Percentiles rank a stretch among this genome's conserved stretches.
phyloP scores from a whole-genome alignment of 1,140 invertebrate genomes.

The Neodiprion fabricii region DNA sequence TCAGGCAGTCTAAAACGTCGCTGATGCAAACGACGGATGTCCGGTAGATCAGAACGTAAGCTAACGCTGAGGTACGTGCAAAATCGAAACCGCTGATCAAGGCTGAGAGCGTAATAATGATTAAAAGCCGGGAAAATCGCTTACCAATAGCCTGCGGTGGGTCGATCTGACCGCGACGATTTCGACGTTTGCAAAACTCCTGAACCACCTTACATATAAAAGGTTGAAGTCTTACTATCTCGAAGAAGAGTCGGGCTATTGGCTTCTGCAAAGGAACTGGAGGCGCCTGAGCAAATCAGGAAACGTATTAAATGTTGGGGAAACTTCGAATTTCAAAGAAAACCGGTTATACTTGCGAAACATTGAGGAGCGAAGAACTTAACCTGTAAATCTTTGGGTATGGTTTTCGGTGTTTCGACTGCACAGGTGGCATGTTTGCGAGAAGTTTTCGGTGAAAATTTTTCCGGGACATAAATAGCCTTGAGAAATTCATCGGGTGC shows the following conservation, averaged over 20 bases:
- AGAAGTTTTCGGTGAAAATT: too few species aligned
- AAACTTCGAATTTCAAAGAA: too few species aligned
- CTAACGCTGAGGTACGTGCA: not conserved
- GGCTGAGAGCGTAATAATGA: not conserved
- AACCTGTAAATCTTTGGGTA: not conserved
- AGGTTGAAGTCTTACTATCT: not conserved
- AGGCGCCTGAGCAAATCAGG: not conserved
- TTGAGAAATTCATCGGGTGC: not conserved
- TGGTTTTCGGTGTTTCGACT: too few species aligned
- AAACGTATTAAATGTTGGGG: not conserved
- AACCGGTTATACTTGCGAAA: too few species aligned
- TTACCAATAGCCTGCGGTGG: not conserved
- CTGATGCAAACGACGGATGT: not conserved
- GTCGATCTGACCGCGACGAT: not conserved
- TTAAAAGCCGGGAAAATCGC: not conserved
- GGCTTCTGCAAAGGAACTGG: slow-evolving; percentile 11
- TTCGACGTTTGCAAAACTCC: slow-evolving; percentile 4
- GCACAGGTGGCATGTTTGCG: too few species aligned
- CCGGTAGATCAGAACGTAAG: slow-evolving; percentile 8
- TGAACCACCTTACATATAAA: not conserved
- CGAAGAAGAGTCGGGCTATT: not conserved
- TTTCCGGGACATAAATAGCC: not conserved
- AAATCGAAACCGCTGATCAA: not conserved
- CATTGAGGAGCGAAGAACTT: not conserved
- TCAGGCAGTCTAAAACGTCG: not conserved